Evolutionary conservation across 2,797 vertebrate genomes (phyloP).

Genomic region (Etheostoma nigrum): DNA sequence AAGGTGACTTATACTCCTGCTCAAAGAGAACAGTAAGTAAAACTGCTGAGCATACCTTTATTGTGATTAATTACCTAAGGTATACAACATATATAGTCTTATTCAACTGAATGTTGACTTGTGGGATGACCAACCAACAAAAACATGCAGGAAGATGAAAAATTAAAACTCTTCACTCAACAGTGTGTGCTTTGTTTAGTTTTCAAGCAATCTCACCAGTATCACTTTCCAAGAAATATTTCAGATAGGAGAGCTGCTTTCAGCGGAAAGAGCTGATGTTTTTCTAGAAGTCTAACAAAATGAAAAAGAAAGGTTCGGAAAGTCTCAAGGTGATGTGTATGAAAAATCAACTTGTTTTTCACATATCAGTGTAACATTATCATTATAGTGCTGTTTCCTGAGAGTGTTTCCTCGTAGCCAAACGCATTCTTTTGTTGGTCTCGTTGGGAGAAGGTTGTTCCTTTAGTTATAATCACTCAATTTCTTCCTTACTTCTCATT

Average conservation of each 20-base stretch:
- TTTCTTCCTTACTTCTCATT: slow-evolving; percentile 23
- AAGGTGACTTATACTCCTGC: slow-evolving; percentile 31
- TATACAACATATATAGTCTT: not conserved
- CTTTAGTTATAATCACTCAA: slow-evolving; percentile 45
- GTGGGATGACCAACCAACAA: slow-evolving; percentile 9
- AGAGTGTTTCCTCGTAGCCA: slow-evolving; percentile 29
- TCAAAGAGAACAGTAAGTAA: slow-evolving; percentile 46
- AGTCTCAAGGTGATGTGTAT: slow-evolving; percentile 15
- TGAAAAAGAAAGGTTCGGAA: slow-evolving; percentile 32
- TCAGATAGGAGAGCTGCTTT: slow-evolving; percentile 27
- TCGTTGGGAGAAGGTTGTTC: slow-evolving; percentile 71
- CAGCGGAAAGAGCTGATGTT: slow-evolving; percentile 36
- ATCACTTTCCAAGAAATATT: slow-evolving; percentile 56
- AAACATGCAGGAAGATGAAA: slow-evolving; percentile 18
- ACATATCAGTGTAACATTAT: slow-evolving; percentile 39
- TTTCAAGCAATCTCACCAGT: slow-evolving; percentile 56
- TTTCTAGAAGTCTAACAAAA: slow-evolving; percentile 47
- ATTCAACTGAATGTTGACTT: slow-evolving; percentile 6
- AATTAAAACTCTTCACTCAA: slow-evolving; percentile 31
- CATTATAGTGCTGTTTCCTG: slow-evolving; percentile 31
- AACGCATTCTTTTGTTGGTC: slow-evolving; percentile 30
- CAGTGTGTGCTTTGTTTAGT: slow-evolving; percentile 50
- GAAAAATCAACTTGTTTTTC: slow-evolving; percentile 57
- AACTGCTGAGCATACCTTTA: slow-evolving; percentile 4
- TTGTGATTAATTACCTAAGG: slow-evolving; percentile 12